These are phyloP conservation scores for Pogoniulus pusillus DNA, from an alignment of 2,797 vertebrate species.

Conservation along the genomic window DNA sequence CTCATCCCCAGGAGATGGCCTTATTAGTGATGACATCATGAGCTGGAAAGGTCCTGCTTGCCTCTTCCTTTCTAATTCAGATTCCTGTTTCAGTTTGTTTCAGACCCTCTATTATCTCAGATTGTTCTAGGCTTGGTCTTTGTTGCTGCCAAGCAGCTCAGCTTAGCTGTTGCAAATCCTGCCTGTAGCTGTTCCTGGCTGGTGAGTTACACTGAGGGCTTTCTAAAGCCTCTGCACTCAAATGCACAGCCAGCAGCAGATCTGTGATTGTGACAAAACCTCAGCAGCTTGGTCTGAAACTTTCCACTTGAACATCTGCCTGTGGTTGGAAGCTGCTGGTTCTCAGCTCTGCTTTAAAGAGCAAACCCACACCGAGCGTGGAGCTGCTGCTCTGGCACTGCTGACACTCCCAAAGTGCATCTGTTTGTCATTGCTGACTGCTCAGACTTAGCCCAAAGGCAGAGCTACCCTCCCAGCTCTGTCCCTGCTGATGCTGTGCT, in stretches of 20 bases:
- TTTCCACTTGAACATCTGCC: background rate
- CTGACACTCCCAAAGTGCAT: background rate
- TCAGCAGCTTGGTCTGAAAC: background rate
- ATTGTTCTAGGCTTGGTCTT: background rate
- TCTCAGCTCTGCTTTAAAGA: background rate
- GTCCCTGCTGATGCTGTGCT: background rate
- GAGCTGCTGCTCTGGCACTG: background rate
- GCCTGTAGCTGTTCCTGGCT: background rate
- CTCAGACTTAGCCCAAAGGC: background rate
- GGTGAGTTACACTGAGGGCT: background rate
- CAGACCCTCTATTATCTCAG: background rate
- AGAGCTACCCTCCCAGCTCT: background rate
- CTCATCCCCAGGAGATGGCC: background rate
- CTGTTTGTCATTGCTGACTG: background rate
- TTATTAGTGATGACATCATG: background rate
- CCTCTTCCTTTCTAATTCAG: background rate
- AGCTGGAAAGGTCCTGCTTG: constrained; percentile 1
- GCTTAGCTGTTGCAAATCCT: background rate
- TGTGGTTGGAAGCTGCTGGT: background rate
- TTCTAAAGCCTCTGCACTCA: background rate
- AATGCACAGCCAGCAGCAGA: background rate
- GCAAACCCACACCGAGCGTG: background rate
- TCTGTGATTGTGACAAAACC: background rate
- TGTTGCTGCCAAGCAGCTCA: background rate
- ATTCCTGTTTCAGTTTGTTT: background rate